phyloP scores from a whole-genome alignment of 2,113 vertebrate genomes.

The Spea bombifrons region DNA sequence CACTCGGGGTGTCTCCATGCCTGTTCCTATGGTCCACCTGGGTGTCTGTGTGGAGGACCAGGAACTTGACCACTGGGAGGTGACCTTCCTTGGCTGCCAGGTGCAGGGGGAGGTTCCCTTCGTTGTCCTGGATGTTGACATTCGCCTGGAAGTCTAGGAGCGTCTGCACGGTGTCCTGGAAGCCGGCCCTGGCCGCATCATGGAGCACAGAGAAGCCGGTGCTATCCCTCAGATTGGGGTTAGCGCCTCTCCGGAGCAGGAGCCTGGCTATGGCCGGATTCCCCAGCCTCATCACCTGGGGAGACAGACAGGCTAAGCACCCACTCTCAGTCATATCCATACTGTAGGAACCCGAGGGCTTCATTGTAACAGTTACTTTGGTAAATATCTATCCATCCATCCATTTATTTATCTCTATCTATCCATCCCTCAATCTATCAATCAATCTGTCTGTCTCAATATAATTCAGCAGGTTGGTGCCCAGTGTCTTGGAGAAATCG shows the following conservation, averaged over 20 bases:
- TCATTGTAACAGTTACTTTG: too few species aligned
- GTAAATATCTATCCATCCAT: neutral
- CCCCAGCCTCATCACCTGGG: slow-evolving; percentile 83
- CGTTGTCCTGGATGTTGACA: slow-evolving; percentile 73
- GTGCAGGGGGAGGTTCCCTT: slow-evolving; percentile 85
- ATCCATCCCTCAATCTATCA: neutral
- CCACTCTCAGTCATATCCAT: neutral
- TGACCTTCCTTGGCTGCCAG: slow-evolving; percentile 80
- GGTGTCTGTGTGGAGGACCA: slow-evolving; percentile 64
- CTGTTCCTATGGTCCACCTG: slow-evolving; percentile 65
- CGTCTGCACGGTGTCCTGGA: slow-evolving; percentile 77
- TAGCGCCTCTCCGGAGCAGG: slow-evolving; percentile 70
- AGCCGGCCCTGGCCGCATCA: slow-evolving; percentile 87
- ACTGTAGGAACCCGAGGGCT: too few species aligned
- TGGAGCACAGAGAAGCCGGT: slow-evolving; percentile 79
- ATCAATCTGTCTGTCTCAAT: neutral
- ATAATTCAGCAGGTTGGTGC: too few species aligned
- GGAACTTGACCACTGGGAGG: slow-evolving; percentile 69
- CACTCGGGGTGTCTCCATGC: slow-evolving; percentile 69
- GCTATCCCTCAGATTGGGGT: slow-evolving; percentile 78
- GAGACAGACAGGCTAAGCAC: neutral
- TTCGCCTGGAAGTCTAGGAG: slow-evolving; percentile 76
- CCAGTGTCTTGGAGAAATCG: too few species aligned
- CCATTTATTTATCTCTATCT: neutral
- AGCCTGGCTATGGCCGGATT: slow-evolving; percentile 67